Conservation (phyloP, 1,140 invertebrate genomes). For the Spodoptera litura region DNA sequence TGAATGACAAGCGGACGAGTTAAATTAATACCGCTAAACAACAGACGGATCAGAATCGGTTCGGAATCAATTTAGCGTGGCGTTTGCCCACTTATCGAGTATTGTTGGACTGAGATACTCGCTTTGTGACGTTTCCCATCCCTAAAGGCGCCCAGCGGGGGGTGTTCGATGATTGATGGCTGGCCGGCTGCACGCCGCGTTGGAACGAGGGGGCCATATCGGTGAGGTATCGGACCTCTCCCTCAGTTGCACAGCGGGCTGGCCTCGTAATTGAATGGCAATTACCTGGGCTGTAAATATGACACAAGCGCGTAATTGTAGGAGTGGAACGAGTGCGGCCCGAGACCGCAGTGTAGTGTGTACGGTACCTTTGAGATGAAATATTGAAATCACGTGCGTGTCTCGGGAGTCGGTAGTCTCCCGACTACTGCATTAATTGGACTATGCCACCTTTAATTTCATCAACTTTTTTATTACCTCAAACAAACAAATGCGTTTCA, state of each 20-base stretch:
- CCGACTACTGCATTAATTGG: slow-evolving; percentile 47
- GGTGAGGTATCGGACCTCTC: slow-evolving; percentile 57
- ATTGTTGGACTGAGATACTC: slow-evolving; percentile 75
- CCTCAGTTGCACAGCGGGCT: slow-evolving; percentile 70
- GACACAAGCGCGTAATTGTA: slow-evolving; percentile 85
- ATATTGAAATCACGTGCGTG: slow-evolving; percentile 76
- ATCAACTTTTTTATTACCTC: slow-evolving; percentile 12
- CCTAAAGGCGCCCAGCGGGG: slow-evolving; percentile 78
- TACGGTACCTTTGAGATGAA: slow-evolving; percentile 76
- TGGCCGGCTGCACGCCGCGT: slow-evolving; percentile 71
- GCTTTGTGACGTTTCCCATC: slow-evolving; percentile 79
- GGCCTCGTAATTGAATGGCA: slow-evolving; percentile 84
- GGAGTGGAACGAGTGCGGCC: slow-evolving; percentile 79
- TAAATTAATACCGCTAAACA: slow-evolving; percentile 58
- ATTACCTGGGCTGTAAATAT: slow-evolving; percentile 86
- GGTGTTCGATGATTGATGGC: slow-evolving; percentile 83
- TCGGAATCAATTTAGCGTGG: slow-evolving; percentile 80
- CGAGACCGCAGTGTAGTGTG: slow-evolving; percentile 71
- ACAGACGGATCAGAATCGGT: slow-evolving; percentile 63
- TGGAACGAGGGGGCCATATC: slow-evolving; percentile 58
- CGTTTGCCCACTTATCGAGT: slow-evolving; percentile 82
- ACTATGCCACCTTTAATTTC: slow-evolving; percentile 38
- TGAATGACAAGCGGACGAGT: slow-evolving; percentile 49
- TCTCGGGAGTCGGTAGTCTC: slow-evolving; percentile 45
- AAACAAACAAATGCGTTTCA: slow-evolving; percentile 10